Evolutionary conservation across 2,113 vertebrate genomes (phyloP).

Genomic region (Sitta europaea): DNA sequence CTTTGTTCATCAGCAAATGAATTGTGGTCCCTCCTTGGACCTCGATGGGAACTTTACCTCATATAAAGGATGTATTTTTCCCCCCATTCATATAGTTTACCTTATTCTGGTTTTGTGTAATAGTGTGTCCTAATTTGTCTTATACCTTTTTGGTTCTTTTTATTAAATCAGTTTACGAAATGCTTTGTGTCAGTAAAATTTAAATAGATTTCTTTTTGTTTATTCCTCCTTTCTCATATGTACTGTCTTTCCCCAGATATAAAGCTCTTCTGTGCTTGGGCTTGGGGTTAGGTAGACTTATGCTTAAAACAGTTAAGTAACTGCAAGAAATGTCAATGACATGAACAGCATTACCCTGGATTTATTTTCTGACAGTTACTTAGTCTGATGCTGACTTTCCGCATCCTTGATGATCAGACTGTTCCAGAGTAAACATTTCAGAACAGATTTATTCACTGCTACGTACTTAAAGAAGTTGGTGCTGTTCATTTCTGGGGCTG

Average conservation of each 20-base stretch:
- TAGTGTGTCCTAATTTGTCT: background rate
- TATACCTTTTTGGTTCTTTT: background rate
- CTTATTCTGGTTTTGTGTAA: background rate
- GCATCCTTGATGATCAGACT: background rate
- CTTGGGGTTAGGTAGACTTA: background rate
- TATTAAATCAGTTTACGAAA: background rate
- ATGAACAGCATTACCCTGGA: background rate
- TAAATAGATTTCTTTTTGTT: background rate
- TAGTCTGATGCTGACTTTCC: background rate
- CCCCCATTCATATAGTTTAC: accelerated
- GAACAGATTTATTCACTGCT: conserved; percentile 40
- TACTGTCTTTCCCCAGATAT: background rate
- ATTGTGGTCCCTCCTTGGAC: background rate
- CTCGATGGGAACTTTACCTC: background rate
- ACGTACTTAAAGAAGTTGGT: background rate
- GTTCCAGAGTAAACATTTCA: conserved; percentile 3
- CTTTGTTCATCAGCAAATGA: background rate
- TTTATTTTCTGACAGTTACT: background rate
- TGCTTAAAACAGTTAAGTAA: background rate
- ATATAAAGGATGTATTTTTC: background rate
- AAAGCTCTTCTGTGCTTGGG: background rate
- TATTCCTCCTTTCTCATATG: background rate
- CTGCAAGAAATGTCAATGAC: background rate
- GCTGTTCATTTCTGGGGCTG: conserved; percentile 44
- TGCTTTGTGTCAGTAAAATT: background rate